These are phyloP conservation scores for Coelopa frigida DNA, from an alignment of 1,140 invertebrate species.

Conservation along the genomic window DNA sequence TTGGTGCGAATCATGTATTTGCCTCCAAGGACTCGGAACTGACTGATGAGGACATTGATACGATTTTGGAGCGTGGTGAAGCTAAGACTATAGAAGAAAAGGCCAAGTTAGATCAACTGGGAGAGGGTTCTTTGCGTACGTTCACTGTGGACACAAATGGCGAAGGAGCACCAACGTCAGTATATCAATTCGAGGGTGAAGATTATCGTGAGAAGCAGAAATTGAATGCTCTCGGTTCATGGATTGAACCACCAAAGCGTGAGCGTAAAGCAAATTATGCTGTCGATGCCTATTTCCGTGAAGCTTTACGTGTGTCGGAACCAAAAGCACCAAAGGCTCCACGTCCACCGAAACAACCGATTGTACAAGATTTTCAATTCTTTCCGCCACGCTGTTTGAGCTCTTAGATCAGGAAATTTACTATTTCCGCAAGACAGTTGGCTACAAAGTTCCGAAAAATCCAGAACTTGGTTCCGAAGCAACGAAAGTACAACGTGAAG, in stretches of 20 bases:
- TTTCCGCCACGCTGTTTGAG: constrained; percentile 97
- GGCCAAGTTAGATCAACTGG: constrained; percentile 81
- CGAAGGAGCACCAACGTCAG: constrained; percentile 56
- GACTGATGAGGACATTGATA: constrained; percentile 97
- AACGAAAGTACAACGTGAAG: constrained; percentile 84
- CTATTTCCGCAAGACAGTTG: constrained; percentile 89
- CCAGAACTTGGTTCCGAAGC: constrained; percentile 90
- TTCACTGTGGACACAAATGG: constrained; percentile 91
- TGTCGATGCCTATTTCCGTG: constrained; percentile 96
- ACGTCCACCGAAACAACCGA: constrained; percentile 95
- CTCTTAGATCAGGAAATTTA: constrained; percentile 98
- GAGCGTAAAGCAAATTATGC: constrained; percentile 99
- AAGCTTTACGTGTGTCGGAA: constrained; percentile 90
- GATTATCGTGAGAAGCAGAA: constrained; percentile 86
- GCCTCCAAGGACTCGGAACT: constrained; percentile 97
- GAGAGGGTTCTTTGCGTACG: constrained; percentile 85
- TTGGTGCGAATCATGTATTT: constrained; percentile 98
- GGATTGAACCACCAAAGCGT: constrained; percentile 99
- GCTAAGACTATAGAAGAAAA: constrained; percentile 88
- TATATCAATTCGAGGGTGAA: constrained; percentile 96
- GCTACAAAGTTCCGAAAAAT: constrained; percentile 96
- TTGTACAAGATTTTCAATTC: constrained; percentile 99
- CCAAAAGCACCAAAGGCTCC: constrained; percentile 98
- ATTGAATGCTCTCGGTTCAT: constrained; percentile 73
- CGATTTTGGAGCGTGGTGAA: constrained; percentile 87